Base-by-base conservation (phyloP, 2,113 vertebrate species). In the Chloropsis hardwickii region DNA sequence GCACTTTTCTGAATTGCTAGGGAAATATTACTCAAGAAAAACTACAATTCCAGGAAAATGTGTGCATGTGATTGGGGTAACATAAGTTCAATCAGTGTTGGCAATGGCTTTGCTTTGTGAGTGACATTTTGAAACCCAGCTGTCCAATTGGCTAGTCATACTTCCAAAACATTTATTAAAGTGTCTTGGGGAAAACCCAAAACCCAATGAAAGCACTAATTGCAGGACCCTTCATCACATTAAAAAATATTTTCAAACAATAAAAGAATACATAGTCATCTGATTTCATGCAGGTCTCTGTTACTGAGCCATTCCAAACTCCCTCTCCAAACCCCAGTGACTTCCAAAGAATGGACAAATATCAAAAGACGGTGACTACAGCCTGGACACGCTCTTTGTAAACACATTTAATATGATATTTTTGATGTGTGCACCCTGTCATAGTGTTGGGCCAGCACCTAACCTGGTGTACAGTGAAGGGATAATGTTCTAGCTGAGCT, bases 1-100 rank as follows among this genome's bases (percentile, higher is more conserved):
- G 89, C 65, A 73, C 48, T 96, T 86, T 88, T 66, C 47, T 90
- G 69, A 91, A 89, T 77, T 65, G 66, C 54, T 84, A 73, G 83
- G 42, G 90, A 93, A 94, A 91, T 88, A 87, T 92, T 89, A 96
- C 90, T 93, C 85, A 79, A 94, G 92, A 97, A 95, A 95, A 96
- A 91, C 17, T 86, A 85, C 94, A 89, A 40, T 97, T 97, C 95
- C 95, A 97, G 94, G 92, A 97, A 96, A 79, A 83, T 73, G 89
- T 92, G 77, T 85, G 66, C 64, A 62, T 77, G 88, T 79, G 95
- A 74, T 37, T 65, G 45, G 65, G 95, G 84, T 96, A 95, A 94
- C 92, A 74, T 91, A 81, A 93, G 89, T 97, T 95, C 94, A 96
- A 50, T 76, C 25, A 45, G 73, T 40, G 47, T 4, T 97, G 94